A percentile compares a stretch with the other conserved stretches of the same genome.
Conservation (phyloP, 1,140 invertebrate genomes). For the Charaxes varanes region DNA sequence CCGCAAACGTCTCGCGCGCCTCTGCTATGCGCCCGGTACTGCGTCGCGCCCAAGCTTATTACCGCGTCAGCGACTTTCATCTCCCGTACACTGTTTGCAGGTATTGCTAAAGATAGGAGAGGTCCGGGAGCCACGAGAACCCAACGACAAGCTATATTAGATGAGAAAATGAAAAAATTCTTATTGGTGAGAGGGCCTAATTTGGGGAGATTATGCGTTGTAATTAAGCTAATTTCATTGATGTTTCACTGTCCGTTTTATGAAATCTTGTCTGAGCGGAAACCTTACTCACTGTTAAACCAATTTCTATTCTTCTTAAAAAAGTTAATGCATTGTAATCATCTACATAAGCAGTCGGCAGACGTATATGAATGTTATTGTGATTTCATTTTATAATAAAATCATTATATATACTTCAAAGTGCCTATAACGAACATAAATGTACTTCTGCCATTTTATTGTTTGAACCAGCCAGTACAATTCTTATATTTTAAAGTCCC, state of each 20-base stretch:
- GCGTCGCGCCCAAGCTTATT: constrained; percentile 14
- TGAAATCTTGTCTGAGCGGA: constrained; percentile 50
- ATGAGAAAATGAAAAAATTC: constrained; percentile 96
- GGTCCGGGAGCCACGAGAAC: constrained; percentile 78
- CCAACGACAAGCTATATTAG: constrained; percentile 88
- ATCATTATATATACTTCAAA: neutral
- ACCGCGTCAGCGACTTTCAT: constrained; percentile 21
- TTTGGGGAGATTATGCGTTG: constrained; percentile 52
- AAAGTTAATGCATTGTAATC: constrained; percentile 22
- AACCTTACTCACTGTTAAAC: constrained; percentile 47
- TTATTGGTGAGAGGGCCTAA: constrained; percentile 85
- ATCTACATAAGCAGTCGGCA: constrained; percentile 18
- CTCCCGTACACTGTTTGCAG: constrained; percentile 53
- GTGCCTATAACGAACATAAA: neutral
- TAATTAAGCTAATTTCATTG: constrained; percentile 61
- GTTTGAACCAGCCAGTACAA: constrained; percentile 45
- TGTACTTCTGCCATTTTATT: constrained; percentile 26
- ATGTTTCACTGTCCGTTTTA: constrained; percentile 56
- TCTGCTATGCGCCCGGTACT: constrained; percentile 48
- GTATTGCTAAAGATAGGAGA: constrained; percentile 74
- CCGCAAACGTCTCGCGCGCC: constrained; percentile 30
- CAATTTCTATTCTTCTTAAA: constrained; percentile 28
- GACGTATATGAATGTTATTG: constrained; percentile 20
- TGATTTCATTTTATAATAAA: neutral
- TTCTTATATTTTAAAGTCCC: neutral